Conservation (phyloP, 2,797 vertebrate genomes). For the Melanogrammus aeglefinus region DNA sequence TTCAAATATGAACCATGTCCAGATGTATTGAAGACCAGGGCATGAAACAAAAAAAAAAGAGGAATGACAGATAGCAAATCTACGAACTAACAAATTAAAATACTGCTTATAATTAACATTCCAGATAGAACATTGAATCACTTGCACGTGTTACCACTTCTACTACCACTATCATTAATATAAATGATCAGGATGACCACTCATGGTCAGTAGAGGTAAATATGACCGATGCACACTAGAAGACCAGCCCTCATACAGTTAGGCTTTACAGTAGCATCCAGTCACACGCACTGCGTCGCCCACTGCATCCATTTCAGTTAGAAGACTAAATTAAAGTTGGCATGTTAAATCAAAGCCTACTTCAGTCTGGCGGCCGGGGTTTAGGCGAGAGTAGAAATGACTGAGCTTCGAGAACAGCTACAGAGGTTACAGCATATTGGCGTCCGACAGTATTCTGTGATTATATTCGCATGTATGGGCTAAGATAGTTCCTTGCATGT, state of each 20-base stretch:
- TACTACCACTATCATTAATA: conserved; percentile 63
- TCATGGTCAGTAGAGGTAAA: conserved; percentile 40
- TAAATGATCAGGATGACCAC: conserved; percentile 55
- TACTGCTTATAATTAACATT: conserved; percentile 50
- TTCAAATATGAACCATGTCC: conserved; percentile 25
- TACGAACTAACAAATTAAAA: conserved; percentile 56
- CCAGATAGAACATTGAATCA: conserved; percentile 52
- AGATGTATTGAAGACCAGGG: conserved; percentile 29
- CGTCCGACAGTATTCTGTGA: conserved; percentile 25
- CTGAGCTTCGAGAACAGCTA: conserved; percentile 52
- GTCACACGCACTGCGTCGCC: conserved; percentile 25
- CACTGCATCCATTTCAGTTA: conserved; percentile 33
- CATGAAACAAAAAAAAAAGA: conserved; percentile 35
- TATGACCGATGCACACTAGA: conserved; percentile 42
- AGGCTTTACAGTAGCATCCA: conserved; percentile 41
- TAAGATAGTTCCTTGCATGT: conserved; percentile 27
- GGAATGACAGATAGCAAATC: conserved; percentile 53
- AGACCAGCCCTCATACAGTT: conserved; percentile 48
- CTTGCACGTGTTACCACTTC: conserved; percentile 53
- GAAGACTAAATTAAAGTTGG: conserved; percentile 41
- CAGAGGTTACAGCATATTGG: conserved; percentile 16
- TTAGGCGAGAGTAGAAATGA: conserved; percentile 22
- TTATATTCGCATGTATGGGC: conserved; percentile 20
- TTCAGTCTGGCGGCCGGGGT: conserved; percentile 27
- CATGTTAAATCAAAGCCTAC: conserved; percentile 27